Evolutionary conservation across 2,888 invertebrate species (phyloP).

Genomic region (Holacanthella duospinosa): DNA sequence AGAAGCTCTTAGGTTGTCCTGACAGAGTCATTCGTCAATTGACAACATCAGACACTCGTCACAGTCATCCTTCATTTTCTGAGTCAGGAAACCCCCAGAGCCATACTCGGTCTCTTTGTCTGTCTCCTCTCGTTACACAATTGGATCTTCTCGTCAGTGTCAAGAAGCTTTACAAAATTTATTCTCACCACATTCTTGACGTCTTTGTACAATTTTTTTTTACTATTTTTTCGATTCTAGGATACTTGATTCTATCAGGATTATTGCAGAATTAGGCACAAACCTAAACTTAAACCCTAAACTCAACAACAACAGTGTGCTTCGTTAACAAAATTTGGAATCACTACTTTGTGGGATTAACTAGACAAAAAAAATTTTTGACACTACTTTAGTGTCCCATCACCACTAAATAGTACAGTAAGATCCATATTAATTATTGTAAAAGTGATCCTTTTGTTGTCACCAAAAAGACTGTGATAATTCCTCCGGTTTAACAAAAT

Average conservation of each 20-base stretch:
- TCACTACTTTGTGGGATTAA: no score
- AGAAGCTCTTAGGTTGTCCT: not conserved
- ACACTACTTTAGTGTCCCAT: no score
- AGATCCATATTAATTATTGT: no score
- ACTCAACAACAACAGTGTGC: no score
- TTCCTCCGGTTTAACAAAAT: no score
- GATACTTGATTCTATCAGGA: not conserved
- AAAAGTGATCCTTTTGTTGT: no score
- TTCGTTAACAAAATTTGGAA: no score
- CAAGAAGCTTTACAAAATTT: not conserved
- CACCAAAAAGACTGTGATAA: no score
- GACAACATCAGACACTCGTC: not conserved
- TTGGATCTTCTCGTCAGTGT: slow-evolving; percentile 1
- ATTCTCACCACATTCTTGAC: not conserved
- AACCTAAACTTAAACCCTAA: not conserved
- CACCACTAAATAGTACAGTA: no score
- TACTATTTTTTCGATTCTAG: not conserved
- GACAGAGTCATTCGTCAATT: slow-evolving; percentile 2
- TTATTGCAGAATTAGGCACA: not conserved
- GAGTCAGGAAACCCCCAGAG: not conserved
- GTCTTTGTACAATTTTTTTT: not conserved
- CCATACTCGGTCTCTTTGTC: not conserved
- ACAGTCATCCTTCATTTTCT: not conserved
- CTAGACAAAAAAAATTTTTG: no score
- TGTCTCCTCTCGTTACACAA: not conserved